Base-by-base conservation (phyloP, 2,797 vertebrate genomes). In the Anabas testudineus region DNA sequence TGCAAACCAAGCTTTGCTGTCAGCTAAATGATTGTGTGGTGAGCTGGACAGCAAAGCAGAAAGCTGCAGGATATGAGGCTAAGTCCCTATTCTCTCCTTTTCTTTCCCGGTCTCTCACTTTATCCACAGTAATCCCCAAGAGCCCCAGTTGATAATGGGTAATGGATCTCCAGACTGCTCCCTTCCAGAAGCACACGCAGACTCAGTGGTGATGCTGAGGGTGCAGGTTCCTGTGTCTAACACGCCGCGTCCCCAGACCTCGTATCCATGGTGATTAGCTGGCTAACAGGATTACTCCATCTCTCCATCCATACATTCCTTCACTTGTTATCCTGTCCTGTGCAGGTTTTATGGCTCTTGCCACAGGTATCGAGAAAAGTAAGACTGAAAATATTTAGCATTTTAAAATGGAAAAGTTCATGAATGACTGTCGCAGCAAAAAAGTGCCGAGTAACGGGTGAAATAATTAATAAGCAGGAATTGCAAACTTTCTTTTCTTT, bases 231-330 rank as follows among this genome's bases (percentile, higher is more conserved):
- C n/a, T 51, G 16, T 65, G 76, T 76, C 71, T 58, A 54, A 81
- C 68, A 63, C 22, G 5, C 46, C 10, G 64, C 45, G 34, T 64
- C 51, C 47, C 34, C 18, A 26, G 65, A 78, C 78, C 60, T 52
- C 32, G 54, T 64, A 47, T 77, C 67, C 67, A 60, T 19, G 18
- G 58, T 37, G 84, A 89, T 90, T 88, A 83, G 66, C 75, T 10
- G 45, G 67, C 83, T 86, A 85, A 90, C 83, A 54, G 87, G 87
- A 90, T 90, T 87, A 85, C 57, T 62, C 67, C 65, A 47, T 81
- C 58, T 54, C 54, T 68, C 55, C 60, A 46, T 74, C 53, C 68
- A 66, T 66, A 72, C 18, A 1, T 49, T 37, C 51, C 47, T 36
- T 62, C 59, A 36, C 78, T 47, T 56, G 15, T 69, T 47, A 67